phyloP scores from a whole-genome alignment of 1,140 invertebrate species.

The Zophobas morio region DNA sequence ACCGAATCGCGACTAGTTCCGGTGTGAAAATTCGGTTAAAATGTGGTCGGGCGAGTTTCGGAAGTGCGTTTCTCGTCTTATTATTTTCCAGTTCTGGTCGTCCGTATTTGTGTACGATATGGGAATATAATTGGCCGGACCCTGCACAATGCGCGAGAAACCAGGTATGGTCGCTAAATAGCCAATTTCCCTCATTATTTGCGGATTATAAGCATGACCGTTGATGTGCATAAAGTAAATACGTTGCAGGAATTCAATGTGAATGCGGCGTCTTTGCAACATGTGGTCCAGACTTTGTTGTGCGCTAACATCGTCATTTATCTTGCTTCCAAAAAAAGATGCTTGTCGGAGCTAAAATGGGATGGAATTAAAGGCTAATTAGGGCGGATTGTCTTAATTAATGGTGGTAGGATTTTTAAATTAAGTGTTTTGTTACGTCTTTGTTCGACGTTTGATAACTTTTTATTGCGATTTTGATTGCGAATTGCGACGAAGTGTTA shows the following conservation, averaged over 20 bases:
- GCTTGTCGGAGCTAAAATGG: not conserved
- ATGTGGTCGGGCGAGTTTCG: conserved; percentile 1
- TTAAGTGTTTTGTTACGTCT: too few species aligned
- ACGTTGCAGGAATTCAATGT: conserved; percentile 40
- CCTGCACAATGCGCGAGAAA: conserved; percentile 16
- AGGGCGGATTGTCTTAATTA: too few species aligned
- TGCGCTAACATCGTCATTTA: conserved; percentile 45
- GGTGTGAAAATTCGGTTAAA: not conserved
- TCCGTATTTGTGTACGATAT: conserved; percentile 4
- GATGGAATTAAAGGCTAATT: too few species aligned
- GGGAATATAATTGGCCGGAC: conserved; percentile 31
- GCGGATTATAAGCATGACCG: conserved; percentile 49
- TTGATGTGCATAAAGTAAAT: conserved; percentile 46
- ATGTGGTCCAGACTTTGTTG: conserved; percentile 31
- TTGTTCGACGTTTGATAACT: too few species aligned
- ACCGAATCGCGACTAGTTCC: not conserved
- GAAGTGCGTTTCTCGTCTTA: conserved; percentile 12
- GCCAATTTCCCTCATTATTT: conserved; percentile 51
- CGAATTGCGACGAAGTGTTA: too few species aligned
- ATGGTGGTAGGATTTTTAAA: too few species aligned
- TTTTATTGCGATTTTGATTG: too few species aligned
- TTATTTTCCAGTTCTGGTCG: conserved; percentile 30
- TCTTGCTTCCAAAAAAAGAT: conserved; percentile 32
- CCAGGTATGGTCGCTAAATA: conserved; percentile 27
- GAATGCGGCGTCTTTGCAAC: conserved; percentile 22